phyloP scores from a whole-genome alignment of 2,797 vertebrate genomes.

The Syndactyla subalaris region DNA sequence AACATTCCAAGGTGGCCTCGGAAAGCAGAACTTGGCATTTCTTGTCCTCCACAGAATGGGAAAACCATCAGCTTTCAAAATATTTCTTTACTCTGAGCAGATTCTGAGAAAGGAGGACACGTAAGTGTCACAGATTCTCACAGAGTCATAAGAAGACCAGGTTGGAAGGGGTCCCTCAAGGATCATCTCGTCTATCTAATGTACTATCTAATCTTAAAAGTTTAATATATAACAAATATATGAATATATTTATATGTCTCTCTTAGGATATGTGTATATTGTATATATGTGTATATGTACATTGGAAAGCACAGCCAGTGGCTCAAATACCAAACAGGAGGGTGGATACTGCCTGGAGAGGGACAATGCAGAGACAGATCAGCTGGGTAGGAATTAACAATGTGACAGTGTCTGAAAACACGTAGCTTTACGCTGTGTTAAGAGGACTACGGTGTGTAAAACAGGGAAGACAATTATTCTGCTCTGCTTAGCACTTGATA shows the following conservation, averaged over 20 bases:
- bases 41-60: not conserved
- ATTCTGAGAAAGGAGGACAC: not conserved
- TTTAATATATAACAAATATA: not conserved
- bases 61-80: not conserved
- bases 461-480: conserved; percentile 55
- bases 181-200: not conserved
- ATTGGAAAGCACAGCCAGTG: not conserved
- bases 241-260: not conserved
- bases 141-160: not conserved
- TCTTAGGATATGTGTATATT: not conserved
- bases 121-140: not conserved
- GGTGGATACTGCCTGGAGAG: not conserved
- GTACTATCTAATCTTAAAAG: not conserved
- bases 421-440: not conserved
- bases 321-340: not conserved
- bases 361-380: not conserved
- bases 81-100: not conserved
- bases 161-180: not conserved
- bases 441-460: not conserved
- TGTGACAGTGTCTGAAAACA: not conserved
- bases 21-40: not conserved
- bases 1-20: not conserved
- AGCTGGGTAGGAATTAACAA: not conserved
- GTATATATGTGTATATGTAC: not conserved
- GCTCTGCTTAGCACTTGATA: conserved; percentile 42